These are phyloP conservation scores for Cotesia vestalis DNA, from an alignment of 1,140 invertebrate genomes.

Conservation along the genomic window DNA sequence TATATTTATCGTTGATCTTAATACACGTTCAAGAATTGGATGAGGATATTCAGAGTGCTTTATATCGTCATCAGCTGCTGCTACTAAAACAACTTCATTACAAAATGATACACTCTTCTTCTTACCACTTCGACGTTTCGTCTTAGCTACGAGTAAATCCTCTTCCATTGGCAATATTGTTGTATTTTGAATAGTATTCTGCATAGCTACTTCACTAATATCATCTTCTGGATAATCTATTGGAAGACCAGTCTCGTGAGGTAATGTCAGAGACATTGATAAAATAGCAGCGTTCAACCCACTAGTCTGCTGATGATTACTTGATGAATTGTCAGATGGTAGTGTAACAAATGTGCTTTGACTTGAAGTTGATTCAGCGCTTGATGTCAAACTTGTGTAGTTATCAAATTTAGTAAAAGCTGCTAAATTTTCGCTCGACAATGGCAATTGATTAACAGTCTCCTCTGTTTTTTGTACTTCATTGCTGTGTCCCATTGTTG, in stretches of 20 bases:
- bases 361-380: conserved; percentile 52
- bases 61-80: conserved; percentile 90
- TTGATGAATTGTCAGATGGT: conserved; percentile 19
- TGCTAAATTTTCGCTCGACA: conserved; percentile 40
- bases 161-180: conserved; percentile 60
- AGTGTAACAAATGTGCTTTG: conserved; percentile 49
- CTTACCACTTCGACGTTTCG: conserved; percentile 71
- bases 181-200: conserved; percentile 64
- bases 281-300: conserved; percentile 58
- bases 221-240: conserved; percentile 63
- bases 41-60: conserved; percentile 90
- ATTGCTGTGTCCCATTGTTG: conserved; percentile 33
- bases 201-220: conserved; percentile 64
- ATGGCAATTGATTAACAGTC: conserved; percentile 33
- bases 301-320: conserved; percentile 46
- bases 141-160: conserved; percentile 57
- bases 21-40: conserved; percentile 86
- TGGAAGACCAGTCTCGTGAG: conserved; percentile 62
- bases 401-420: conserved; percentile 46
- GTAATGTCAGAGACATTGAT: conserved; percentile 61
- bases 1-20: conserved; percentile 82
- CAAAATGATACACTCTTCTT: conserved; percentile 95
- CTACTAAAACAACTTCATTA: conserved; percentile 90
- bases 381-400: conserved; percentile 45
- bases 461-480: conserved; percentile 38